Evolutionary conservation across 2,888 invertebrate species (phyloP), one percentile per base, ranked within the genome.

Genomic region (Cheilosia vulpina): DNA sequence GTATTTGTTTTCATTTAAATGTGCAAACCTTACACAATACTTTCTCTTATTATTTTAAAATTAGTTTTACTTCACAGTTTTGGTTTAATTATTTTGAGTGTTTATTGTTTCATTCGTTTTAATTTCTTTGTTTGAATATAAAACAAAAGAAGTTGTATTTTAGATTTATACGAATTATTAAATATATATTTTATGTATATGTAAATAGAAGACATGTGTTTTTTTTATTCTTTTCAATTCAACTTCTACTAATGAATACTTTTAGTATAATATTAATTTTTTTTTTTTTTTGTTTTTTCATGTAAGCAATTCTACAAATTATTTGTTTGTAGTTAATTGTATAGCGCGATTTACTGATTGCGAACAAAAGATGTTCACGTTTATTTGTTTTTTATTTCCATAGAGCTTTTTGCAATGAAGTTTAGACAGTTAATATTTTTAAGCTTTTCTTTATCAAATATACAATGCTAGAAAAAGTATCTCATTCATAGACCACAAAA

Each of bases 281-380:
- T 60, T 43, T 47, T 15, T n/a, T 57, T 66, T 62, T 88, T 76
- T 88, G 89, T 88, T 89, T 89, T 90, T 89, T 90, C 88, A 89
- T 90, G 89, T 88, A 90, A 90, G 90, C 90, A 87, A 62, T 87
- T 83, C 73, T 89, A 89, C 84, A 68, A 69, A 71, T 87, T 87
- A 60, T 68, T 65, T 65, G 53, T 60, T 76, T 72, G 78, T 77
- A 62, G 52, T 83, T 68, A 69, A 73, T 84, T 81, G 65, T 81
- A 76, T 84, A 84, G 84, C 84, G 80, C 84, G 71, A 79, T 71
- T 83, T 63, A 78, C 50, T 79, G 69, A 53, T 76, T 83, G 80
- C 27, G 72, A 73, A 87, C 65, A 69, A 63, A n/a, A 24, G 55
- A 72, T 55, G 15, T 17, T 66, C 65, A 78, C 65, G 66, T 38